phyloP scores from a whole-genome alignment of 2,888 invertebrate genomes.

The Athripsodes cinereus region DNA sequence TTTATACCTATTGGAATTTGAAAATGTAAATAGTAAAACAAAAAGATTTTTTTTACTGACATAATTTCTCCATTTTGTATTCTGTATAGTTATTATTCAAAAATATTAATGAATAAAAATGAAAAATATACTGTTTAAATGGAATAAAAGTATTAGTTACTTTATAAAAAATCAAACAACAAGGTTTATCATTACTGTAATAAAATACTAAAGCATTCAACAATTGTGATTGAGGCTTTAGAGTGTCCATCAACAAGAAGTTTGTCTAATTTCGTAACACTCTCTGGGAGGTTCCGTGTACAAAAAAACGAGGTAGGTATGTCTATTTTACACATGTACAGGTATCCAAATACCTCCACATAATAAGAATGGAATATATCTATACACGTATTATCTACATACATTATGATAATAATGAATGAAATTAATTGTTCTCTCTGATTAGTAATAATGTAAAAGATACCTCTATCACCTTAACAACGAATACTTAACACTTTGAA shows the following conservation, averaged over 20 bases:
- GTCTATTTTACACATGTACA: too few species aligned
- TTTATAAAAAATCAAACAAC: not conserved
- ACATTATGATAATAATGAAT: slow-evolving; percentile 4
- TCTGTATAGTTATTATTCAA: too few species aligned
- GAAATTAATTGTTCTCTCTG: slow-evolving; percentile 23
- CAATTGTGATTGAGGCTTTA: not conserved
- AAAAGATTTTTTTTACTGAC: too few species aligned
- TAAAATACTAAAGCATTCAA: not conserved
- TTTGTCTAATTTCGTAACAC: slow-evolving; percentile 17
- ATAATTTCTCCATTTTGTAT: too few species aligned
- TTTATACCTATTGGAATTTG: too few species aligned
- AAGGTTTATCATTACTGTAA: not conserved
- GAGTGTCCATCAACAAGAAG: not conserved
- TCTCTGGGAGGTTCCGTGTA: slow-evolving; percentile 16
- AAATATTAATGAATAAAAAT: too few species aligned
- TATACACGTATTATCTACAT: too few species aligned
- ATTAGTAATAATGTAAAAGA: slow-evolving; percentile 11
- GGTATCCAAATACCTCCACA: too few species aligned
- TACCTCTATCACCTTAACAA: too few species aligned
- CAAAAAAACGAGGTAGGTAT: slow-evolving; percentile 23
- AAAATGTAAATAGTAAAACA: too few species aligned
- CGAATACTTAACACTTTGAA: too few species aligned
- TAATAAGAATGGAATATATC: too few species aligned
- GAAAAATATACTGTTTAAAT: not conserved
- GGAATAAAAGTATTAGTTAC: not conserved